Base-by-base conservation (phyloP, 2,113 vertebrate species). In the Pithys albifrons region DNA sequence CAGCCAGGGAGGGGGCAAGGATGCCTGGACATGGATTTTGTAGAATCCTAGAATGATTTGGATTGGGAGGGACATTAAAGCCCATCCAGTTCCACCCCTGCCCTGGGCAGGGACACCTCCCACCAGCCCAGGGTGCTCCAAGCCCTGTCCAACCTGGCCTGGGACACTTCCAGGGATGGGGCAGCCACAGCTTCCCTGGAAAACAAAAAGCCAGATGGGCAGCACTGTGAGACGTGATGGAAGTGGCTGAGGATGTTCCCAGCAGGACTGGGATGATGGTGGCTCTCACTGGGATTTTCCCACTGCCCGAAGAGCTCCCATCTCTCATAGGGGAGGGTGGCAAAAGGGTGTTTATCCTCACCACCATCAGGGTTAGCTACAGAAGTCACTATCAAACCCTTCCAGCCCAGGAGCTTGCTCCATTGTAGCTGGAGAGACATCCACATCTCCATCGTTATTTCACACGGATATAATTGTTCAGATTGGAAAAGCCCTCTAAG, bases 401-500 rank as follows among this genome's bases (percentile, higher is more conserved):
- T 46, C 70, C 70, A 41, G 54, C 41, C 23, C 29, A 16, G 35
- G 52, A 58, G 9, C 52, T 17, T 69, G 54, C 4, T 80, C 35
- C n/a, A 7, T 5, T 5, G 1, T 2, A 27, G n/a, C 9, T 25
- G 58, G 49, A 64, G n/a, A 59, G 46, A 58, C 33, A 46, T 22
- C 45, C 48, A 14, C 45, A 8, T 13, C 62, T 39, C 23, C 1
- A 1, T 29, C 62, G 15, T 43, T 83, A 19, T 70, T 22, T 31
- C 18, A 54, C 1, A 55, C 41, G 49, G 0, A 0, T 76, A 64
- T 57, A 76, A 23, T 55, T 49, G 48, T 43, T 70, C 64, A 7
- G 14, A 14, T 6, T 62, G 18, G 48, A 46, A 69, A 69, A 83
- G 29, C 29, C 14, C 41, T 54, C 29, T 10, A 35, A 55, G 71